Percentiles rank a stretch among this genome's conserved stretches.
phyloP scores from a whole-genome alignment of 37 sponge, comb jelly and placozoan genomes.

The Spongilla lacustris region DNA sequence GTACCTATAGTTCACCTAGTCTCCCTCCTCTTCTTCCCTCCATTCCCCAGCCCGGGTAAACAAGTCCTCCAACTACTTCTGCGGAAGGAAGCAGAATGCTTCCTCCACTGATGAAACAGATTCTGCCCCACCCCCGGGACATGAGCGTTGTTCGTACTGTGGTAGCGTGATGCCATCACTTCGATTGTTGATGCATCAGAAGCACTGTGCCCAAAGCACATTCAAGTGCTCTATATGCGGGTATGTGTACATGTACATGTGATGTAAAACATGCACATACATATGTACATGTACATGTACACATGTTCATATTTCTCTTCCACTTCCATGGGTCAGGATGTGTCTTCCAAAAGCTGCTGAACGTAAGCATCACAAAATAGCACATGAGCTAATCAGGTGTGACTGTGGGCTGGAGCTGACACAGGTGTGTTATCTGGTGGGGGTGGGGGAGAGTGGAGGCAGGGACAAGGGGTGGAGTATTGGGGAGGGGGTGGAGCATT shows the following conservation, averaged over 20 bases:
- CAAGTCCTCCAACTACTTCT: not conserved
- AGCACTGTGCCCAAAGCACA: conserved; percentile 71
- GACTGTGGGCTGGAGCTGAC: conserved; percentile 63
- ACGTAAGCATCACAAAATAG: conserved; percentile 63
- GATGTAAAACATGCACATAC: not conserved
- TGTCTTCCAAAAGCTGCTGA: conserved; percentile 64
- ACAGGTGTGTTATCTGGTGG: conserved; percentile 20
- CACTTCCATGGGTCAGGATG: conserved; percentile 8
- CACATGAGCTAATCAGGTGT: conserved; percentile 55
- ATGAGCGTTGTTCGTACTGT: conserved; percentile 63
- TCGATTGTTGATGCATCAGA: conserved; percentile 71
- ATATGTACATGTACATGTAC: conserved; percentile 12
- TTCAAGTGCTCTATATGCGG: conserved; percentile 71
- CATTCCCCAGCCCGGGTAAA: not conserved
- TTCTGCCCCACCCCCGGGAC: conserved; percentile 21
- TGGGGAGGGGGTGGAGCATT: not conserved
- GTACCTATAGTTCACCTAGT: too few species aligned
- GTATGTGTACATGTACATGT: conserved; percentile 40
- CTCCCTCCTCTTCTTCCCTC: too few species aligned
- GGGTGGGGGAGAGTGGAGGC: not conserved
- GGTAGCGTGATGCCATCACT: conserved; percentile 67
- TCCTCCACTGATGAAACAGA: not conserved
- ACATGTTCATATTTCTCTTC: not conserved
- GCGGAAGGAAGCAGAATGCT: not conserved
- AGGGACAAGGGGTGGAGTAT: not conserved